phyloP scores from a whole-genome alignment of 2,113 vertebrate genomes.

The Petaurus breviceps region DNA sequence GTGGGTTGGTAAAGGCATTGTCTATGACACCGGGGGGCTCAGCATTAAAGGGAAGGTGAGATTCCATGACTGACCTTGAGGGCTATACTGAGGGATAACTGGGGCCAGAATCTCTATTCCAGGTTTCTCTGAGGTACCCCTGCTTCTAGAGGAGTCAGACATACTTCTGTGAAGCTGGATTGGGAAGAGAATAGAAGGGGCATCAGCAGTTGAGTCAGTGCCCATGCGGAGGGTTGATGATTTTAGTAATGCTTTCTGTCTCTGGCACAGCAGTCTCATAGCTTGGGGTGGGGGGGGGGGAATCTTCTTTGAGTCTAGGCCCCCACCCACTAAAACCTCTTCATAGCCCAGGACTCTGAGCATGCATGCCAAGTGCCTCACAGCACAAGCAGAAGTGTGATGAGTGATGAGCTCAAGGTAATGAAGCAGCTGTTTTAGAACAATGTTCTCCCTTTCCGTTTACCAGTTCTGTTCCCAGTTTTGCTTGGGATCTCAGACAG shows the following conservation, averaged over 20 bases:
- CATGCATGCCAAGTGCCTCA: neutral
- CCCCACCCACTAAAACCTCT: neutral
- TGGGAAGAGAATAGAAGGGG: neutral
- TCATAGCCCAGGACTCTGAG: neutral
- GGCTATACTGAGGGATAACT: fast-evolving
- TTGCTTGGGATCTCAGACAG: neutral
- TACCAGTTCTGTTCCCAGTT: neutral
- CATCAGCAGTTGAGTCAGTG: fast-evolving
- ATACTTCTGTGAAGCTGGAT: neutral
- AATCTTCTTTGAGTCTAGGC: neutral
- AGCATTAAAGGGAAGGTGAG: conserved; percentile 99
- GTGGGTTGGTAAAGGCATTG: conserved; percentile 98
- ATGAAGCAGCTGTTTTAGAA: neutral
- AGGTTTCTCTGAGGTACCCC: fast-evolving
- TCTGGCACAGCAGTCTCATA: neutral
- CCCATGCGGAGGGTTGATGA: fast-evolving
- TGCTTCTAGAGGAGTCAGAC: neutral
- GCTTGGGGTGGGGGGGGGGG: neutral
- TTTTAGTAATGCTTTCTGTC: neutral
- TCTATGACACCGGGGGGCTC: conserved; percentile 98
- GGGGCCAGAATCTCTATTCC: fast-evolving
- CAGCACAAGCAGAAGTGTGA: neutral
- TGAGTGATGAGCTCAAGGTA: neutral
- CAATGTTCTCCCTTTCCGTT: neutral
- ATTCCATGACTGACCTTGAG: fast-evolving